Percentiles rank a stretch among this genome's conserved stretches.
Conservation (phyloP, 2,888 invertebrate genomes). For the Miltochrista miniata region DNA sequence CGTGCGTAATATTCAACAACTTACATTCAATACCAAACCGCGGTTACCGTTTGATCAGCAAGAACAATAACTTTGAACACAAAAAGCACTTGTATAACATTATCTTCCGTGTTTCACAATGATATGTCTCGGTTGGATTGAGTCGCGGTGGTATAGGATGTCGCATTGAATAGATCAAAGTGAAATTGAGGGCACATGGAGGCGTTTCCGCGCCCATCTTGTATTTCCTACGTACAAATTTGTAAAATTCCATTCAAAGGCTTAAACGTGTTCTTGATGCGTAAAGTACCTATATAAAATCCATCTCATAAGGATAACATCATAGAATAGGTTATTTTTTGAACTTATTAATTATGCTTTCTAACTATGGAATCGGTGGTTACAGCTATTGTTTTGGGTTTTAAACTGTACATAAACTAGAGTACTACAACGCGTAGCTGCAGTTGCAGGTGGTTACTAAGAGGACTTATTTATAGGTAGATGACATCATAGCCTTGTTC, state of each 20-base stretch:
- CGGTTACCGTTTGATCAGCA: background rate
- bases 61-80: slow-evolving; percentile 4
- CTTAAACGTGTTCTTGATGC: slow-evolving; percentile 25
- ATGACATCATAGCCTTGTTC: too few relatives aligned
- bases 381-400: too few relatives aligned
- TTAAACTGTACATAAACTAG: too few relatives aligned
- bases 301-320: slow-evolving; percentile 28
- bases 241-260: slow-evolving; percentile 45
- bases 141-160: slow-evolving; percentile 33
- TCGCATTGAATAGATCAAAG: slow-evolving; percentile 53
- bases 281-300: slow-evolving; percentile 40
- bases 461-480: too few relatives aligned
- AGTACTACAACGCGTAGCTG: too few relatives aligned
- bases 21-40: background rate
- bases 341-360: too few relatives aligned
- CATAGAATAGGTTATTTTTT: too few relatives aligned
- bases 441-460: too few relatives aligned
- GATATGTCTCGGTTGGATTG: slow-evolving; percentile 28
- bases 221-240: slow-evolving; percentile 45
- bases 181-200: slow-evolving; percentile 56
- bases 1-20: too few relatives aligned
- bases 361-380: too few relatives aligned
- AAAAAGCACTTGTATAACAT: slow-evolving; percentile 13
- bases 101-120: slow-evolving; percentile 24
- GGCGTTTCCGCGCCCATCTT: slow-evolving; percentile 48